Percentiles rank a stretch among this genome's conserved stretches.
phyloP scores from a whole-genome alignment of 2,888 invertebrate species.

The Itoplectis maculator region DNA sequence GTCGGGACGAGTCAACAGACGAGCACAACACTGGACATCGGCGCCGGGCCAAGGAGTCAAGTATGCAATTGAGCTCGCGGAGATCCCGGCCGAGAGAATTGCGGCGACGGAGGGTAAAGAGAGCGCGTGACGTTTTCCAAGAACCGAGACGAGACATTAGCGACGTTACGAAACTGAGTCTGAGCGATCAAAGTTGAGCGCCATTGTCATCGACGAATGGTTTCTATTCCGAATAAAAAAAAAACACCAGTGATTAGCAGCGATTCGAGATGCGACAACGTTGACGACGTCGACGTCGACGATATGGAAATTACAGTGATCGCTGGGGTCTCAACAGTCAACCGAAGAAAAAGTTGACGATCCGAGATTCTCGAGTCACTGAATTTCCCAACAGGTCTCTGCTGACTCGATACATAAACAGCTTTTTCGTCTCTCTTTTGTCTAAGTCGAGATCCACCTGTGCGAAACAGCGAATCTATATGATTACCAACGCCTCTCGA shows the following conservation, averaged over 20 bases:
- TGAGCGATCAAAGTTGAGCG: not conserved
- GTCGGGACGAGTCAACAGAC: conserved; percentile 14
- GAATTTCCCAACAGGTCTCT: conserved; percentile 11
- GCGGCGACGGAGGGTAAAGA: not conserved
- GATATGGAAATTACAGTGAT: not conserved
- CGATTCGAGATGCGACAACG: not conserved
- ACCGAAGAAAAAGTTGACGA: not conserved
- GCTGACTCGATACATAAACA: not conserved
- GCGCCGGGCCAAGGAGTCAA: conserved; percentile 74
- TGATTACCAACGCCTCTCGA: not conserved
- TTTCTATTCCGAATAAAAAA: conserved; percentile 15
- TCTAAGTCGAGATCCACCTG: not conserved
- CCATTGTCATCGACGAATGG: conserved; percentile 7
- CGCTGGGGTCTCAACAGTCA: not conserved
- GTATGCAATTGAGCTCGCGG: conserved; percentile 72
- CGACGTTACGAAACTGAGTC: conserved; percentile 56
- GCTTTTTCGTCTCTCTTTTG: not conserved
- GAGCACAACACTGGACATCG: conserved; percentile 32
- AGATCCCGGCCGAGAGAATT: conserved; percentile 46
- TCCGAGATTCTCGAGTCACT: not conserved
- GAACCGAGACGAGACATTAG: conserved; percentile 33
- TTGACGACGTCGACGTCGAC: not conserved
- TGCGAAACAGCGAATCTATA: conserved; percentile 2
- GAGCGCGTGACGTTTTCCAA: conserved; percentile 35
- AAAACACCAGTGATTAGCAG: conserved; percentile 6